phyloP scores from a whole-genome alignment of 2,797 vertebrate genomes.

The Morus bassanus region DNA sequence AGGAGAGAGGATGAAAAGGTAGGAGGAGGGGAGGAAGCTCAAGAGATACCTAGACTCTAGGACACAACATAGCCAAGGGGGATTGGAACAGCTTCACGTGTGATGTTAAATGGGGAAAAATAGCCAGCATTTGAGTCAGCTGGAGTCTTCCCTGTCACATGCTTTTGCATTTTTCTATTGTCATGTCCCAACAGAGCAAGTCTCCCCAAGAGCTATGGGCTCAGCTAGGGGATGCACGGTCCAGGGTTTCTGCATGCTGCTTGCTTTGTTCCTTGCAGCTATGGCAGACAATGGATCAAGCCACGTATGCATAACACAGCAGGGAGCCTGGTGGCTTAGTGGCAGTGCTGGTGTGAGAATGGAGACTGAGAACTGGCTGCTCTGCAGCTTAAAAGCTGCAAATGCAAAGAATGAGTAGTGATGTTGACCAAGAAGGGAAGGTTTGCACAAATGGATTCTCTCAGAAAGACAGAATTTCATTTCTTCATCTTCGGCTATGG shows the following conservation, averaged over 20 bases:
- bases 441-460: not conserved
- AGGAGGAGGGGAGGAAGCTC: not conserved
- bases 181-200: rapidly evolving
- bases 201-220: not conserved
- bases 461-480: not conserved
- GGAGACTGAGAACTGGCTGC: not conserved
- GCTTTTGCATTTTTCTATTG: not conserved
- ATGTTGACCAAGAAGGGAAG: not conserved
- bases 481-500: not conserved
- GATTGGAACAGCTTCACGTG: not conserved
- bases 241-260: not conserved
- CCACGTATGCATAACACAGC: rapidly evolving
- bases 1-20: not conserved
- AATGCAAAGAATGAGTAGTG: not conserved
- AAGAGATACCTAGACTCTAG: not conserved
- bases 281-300: not conserved
- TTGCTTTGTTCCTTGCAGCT: not conserved
- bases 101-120: not conserved
- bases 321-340: not conserved
- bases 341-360: not conserved
- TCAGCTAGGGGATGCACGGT: not conserved
- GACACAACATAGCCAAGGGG: not conserved
- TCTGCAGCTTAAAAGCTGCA: not conserved
- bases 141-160: not conserved
- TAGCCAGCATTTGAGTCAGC: not conserved